Conservation (phyloP, 1,140 invertebrate species). For the Lordiphosa clarofinis region DNA sequence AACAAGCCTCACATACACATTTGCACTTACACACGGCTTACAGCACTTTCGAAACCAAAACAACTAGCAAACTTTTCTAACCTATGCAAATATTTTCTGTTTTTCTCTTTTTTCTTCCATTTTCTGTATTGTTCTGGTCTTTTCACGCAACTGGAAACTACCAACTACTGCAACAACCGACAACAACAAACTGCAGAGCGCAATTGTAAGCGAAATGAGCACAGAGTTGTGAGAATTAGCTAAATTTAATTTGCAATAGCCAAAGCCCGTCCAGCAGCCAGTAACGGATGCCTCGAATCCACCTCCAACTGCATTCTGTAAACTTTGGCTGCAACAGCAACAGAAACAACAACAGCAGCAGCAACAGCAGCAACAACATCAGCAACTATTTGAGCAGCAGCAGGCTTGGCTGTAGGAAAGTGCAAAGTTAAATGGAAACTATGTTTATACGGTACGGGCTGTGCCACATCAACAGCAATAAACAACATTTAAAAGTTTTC, state of each 20-base stretch:
- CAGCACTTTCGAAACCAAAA: constrained; percentile 42
- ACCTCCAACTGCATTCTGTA: constrained; percentile 72
- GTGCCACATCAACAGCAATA: constrained; percentile 56
- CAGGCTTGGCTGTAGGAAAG: constrained; percentile 69
- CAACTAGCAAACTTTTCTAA: constrained; percentile 54
- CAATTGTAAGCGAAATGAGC: constrained; percentile 80
- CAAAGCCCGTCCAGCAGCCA: constrained; percentile 39
- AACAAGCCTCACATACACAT: constrained; percentile 21
- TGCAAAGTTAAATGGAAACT: constrained; percentile 74
- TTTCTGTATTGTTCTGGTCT: constrained; percentile 16
- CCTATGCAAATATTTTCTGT: constrained; percentile 51
- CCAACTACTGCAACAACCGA: constrained; percentile 35
- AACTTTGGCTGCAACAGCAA: constrained; percentile 76
- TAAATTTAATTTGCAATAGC: constrained; percentile 79
- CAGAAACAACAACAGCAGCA: constrained; percentile 53
- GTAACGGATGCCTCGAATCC: constrained; percentile 52
- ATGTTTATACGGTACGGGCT: constrained; percentile 26
- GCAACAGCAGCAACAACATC: constrained; percentile 42
- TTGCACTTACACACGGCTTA: constrained; percentile 10
- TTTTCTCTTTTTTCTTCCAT: constrained; percentile 24
- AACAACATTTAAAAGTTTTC: constrained; percentile 73
- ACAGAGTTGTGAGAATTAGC: constrained; percentile 80
- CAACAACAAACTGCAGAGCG: constrained; percentile 64
- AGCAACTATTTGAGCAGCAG: constrained; percentile 62
- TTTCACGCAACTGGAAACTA: constrained; percentile 45